Conservation (phyloP, 1,140 invertebrate species). For the Drosophila ohnishii region DNA sequence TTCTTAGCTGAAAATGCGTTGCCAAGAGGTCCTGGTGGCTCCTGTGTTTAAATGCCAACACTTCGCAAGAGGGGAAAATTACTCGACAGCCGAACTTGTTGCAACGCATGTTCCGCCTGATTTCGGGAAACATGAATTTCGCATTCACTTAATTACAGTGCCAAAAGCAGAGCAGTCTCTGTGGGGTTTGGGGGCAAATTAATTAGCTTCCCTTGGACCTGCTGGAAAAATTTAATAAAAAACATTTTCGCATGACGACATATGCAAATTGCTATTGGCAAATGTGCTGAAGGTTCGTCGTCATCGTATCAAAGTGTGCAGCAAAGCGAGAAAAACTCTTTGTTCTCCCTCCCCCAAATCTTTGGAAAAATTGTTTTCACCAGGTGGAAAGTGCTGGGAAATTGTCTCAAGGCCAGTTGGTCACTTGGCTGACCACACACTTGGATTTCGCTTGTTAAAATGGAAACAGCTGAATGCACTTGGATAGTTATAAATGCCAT, state of each 20-base stretch:
- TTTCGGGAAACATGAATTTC: constrained; percentile 75
- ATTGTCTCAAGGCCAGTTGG: constrained; percentile 68
- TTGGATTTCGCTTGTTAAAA: constrained; percentile 61
- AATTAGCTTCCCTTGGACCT: constrained; percentile 54
- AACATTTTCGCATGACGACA: constrained; percentile 75
- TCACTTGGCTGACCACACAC: constrained; percentile 47
- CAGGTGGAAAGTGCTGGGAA: constrained; percentile 42
- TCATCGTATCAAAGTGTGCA: constrained; percentile 69
- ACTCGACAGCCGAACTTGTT: constrained; percentile 67
- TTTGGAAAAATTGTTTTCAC: neutral
- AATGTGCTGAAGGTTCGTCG: constrained; percentile 12
- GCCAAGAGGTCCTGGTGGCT: constrained; percentile 24
- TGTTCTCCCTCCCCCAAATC: neutral
- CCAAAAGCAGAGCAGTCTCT: neutral
- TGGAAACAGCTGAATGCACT: constrained; percentile 66
- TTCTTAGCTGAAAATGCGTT: constrained; percentile 35
- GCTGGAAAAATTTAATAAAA: constrained; percentile 67
- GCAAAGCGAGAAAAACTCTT: constrained; percentile 43
- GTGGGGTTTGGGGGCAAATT: constrained; percentile 40
- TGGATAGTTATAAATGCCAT: constrained; percentile 24
- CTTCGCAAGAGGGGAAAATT: constrained; percentile 59
- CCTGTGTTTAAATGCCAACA: constrained; percentile 60
- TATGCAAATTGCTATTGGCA: constrained; percentile 71
- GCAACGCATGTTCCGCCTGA: constrained; percentile 71
- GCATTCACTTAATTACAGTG: constrained; percentile 77